Percentiles rank a stretch among this genome's conserved stretches.
phyloP scores from a whole-genome alignment of 2,797 vertebrate species.

The Ibycter americanus region DNA sequence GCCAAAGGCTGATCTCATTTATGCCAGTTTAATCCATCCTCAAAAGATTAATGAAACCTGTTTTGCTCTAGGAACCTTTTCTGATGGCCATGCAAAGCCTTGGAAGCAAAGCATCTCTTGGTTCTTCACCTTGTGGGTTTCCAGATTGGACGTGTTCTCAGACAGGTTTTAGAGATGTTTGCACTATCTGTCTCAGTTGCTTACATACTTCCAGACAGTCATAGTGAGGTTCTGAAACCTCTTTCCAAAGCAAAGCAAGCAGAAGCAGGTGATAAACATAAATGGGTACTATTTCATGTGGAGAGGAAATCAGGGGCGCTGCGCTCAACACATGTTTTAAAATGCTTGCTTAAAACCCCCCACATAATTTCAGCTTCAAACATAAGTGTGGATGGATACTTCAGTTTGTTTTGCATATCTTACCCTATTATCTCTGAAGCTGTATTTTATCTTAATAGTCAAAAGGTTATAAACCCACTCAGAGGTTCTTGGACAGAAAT shows the following conservation, averaged over 20 bases:
- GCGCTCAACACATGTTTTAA: fast-evolving
- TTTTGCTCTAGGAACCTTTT: background rate
- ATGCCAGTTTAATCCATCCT: background rate
- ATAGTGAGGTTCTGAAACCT: background rate
- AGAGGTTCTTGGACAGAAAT: background rate
- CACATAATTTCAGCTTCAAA: background rate
- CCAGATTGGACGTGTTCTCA: background rate
- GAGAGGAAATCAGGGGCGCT: background rate
- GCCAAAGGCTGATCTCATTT: background rate
- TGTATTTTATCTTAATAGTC: background rate
- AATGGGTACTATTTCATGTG: background rate
- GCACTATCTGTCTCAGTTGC: background rate
- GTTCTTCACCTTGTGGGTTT: background rate
- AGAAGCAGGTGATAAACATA: background rate
- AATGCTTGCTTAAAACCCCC: fast-evolving
- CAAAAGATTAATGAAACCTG: background rate
- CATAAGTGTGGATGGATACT: background rate
- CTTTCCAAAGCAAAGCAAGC: background rate
- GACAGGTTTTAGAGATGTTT: background rate
- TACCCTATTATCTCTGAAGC: background rate
- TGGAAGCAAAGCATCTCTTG: background rate
- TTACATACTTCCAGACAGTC: background rate
- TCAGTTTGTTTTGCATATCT: background rate
- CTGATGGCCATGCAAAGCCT: background rate
- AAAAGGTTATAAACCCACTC: background rate